Conservation (phyloP, 2,113 vertebrate genomes). For the Corynorhinus townsendii region DNA sequence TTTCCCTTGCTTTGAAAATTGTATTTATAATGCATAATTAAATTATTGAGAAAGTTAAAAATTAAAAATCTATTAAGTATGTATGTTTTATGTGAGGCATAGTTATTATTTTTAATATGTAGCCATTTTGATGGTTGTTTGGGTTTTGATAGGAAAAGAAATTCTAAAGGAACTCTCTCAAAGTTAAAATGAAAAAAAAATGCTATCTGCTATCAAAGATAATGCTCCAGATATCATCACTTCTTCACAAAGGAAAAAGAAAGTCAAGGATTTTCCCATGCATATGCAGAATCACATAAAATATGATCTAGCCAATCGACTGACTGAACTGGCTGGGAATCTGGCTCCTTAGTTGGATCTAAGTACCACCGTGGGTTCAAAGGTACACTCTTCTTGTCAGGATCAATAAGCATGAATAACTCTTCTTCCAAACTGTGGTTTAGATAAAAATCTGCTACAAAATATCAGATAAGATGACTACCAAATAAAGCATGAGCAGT, state of each 20-base stretch:
- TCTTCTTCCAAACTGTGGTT: background rate
- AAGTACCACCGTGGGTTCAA: accelerated
- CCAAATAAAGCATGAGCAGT: accelerated
- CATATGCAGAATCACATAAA: background rate
- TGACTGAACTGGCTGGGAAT: accelerated
- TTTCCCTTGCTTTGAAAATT: background rate
- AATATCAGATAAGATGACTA: no score
- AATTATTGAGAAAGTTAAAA: background rate
- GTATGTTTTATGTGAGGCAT: background rate
- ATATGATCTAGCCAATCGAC: background rate
- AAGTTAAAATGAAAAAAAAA: background rate
- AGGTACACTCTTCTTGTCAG: background rate
- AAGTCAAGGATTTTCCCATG: background rate
- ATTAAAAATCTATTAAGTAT: background rate
- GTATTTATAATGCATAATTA: background rate
- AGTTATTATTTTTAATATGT: background rate
- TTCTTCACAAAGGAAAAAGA: background rate
- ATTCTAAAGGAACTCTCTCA: background rate
- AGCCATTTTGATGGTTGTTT: background rate
- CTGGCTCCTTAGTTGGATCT: accelerated
- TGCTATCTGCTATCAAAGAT: background rate
- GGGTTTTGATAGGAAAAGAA: background rate
- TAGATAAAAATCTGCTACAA: background rate
- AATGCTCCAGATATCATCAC: background rate
- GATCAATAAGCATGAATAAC: background rate